A percentile compares a stretch with the other conserved stretches of the same genome.
Evolutionary conservation across 2,888 invertebrate species (phyloP).

Genomic region (Bombylius major): DNA sequence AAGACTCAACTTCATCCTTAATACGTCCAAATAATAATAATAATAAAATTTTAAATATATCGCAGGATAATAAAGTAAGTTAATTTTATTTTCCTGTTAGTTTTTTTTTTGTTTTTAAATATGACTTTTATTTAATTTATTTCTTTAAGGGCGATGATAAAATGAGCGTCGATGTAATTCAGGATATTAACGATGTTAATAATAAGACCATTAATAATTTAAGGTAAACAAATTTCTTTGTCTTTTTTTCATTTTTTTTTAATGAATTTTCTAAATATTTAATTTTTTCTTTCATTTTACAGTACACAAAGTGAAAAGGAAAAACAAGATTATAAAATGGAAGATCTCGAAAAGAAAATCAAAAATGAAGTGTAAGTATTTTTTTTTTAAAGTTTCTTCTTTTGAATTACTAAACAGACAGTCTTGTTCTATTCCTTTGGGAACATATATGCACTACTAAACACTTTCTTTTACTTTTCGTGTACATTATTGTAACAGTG

Average conservation of each 20-base stretch:
- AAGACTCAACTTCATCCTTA: background rate
- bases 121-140: background rate
- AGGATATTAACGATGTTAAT: constrained; percentile 24
- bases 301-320: constrained; percentile 27
- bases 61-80: constrained; percentile 3
- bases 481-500: too few relatives aligned
- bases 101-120: background rate
- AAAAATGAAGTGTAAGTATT: constrained; percentile 35
- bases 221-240: background rate
- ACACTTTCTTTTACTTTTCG: too few relatives aligned
- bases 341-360: constrained; percentile 36
- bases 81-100: background rate
- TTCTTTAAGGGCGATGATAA: constrained; percentile 30
- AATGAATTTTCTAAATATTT: background rate
- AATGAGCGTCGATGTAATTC: constrained; percentile 37
- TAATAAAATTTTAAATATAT: background rate
- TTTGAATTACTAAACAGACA: too few relatives aligned
- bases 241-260: background rate
- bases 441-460: too few relatives aligned
- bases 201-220: constrained; percentile 32
- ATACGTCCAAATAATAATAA: background rate
- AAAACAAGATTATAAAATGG: constrained; percentile 34
- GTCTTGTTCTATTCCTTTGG: too few relatives aligned
- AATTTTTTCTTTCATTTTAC: background rate
- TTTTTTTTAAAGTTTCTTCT: background rate